These are phyloP conservation scores for Tenebrosternarchus preto DNA, from an alignment of 2,113 vertebrate species.

Conservation along the genomic window DNA sequence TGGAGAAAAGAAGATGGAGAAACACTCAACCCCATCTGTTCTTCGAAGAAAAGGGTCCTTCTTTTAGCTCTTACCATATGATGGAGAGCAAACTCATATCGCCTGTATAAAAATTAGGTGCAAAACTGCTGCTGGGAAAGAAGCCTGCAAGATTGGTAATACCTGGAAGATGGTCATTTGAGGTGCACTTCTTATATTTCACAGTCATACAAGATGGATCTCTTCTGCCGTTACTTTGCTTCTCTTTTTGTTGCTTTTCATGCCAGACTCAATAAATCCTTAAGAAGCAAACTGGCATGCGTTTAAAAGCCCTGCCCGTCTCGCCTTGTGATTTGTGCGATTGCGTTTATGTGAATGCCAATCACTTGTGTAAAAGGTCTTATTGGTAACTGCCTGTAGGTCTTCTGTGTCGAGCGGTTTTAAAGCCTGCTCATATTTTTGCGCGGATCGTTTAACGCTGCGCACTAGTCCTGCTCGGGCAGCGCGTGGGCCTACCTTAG, in stretches of 20 bases:
- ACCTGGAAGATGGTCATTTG: neutral
- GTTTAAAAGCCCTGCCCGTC: constrained; percentile 39
- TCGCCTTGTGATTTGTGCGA: constrained; percentile 45
- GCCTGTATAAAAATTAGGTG: neutral
- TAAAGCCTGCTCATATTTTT: neutral
- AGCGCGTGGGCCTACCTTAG: constrained; percentile 26
- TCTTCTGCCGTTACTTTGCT: constrained; percentile 38
- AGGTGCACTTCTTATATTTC: constrained; percentile 9
- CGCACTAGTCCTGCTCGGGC: constrained; percentile 3
- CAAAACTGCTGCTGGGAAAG: neutral
- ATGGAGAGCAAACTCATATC: neutral
- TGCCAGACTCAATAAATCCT: constrained; percentile 50
- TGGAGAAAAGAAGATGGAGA: neutral
- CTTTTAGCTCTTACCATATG: neutral
- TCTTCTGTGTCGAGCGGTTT: constrained; percentile 10
- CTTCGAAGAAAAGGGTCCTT: constrained; percentile 20
- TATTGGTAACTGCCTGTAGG: constrained; percentile 24
- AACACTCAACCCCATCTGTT: too few species aligned
- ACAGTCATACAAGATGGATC: constrained; percentile 41
- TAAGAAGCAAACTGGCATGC: constrained; percentile 51
- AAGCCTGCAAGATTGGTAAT: too few species aligned
- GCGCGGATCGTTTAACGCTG: neutral
- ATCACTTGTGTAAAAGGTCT: constrained; percentile 41
- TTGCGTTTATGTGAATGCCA: constrained; percentile 47
- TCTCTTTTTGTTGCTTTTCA: constrained; percentile 31